Conservation (phyloP, 2,888 invertebrate genomes). For the Melinopterus prodromus region DNA sequence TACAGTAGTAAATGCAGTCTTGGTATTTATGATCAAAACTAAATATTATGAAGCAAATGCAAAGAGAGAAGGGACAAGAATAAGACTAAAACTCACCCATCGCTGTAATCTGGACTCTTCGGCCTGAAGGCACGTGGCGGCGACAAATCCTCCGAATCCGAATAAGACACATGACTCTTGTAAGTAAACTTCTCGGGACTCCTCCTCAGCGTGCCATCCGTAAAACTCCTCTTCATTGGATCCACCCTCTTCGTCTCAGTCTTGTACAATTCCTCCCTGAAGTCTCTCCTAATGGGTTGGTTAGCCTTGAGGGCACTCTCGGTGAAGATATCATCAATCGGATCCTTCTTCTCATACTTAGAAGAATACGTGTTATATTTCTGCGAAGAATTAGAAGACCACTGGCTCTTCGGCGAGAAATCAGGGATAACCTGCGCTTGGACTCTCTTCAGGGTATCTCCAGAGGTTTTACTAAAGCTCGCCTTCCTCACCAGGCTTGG, state of each 20-base stretch:
- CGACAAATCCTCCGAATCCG: conserved; percentile 59
- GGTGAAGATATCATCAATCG: conserved; percentile 61
- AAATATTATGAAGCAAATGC: too few species aligned
- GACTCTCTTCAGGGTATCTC: conserved; percentile 58
- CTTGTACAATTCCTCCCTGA: conserved; percentile 57
- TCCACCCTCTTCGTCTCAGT: conserved; percentile 56
- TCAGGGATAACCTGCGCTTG: conserved; percentile 58
- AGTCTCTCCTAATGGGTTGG: conserved; percentile 48
- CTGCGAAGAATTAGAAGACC: conserved; percentile 48
- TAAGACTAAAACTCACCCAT: conserved; percentile 58
- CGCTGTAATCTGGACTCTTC: conserved; percentile 62
- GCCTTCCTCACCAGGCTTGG: conserved; percentile 86
- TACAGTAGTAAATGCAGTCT: too few species aligned
- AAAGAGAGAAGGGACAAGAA: too few species aligned
- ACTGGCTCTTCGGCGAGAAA: conserved; percentile 41
- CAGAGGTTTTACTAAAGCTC: conserved; percentile 58
- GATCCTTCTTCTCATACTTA: conserved; percentile 38
- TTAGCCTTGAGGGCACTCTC: conserved; percentile 53
- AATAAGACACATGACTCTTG: conserved; percentile 52
- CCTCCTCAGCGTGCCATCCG: conserved; percentile 56
- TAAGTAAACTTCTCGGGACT: conserved; percentile 51
- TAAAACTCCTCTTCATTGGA: conserved; percentile 58
- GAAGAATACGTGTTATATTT: conserved; percentile 41
- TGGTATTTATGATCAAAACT: too few species aligned
- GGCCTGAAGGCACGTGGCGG: conserved; percentile 58